These are phyloP conservation scores for Aplysina aerophoba DNA, from an alignment of 37 sponge, comb jelly and placozoan genomes.

Conservation along the genomic window DNA sequence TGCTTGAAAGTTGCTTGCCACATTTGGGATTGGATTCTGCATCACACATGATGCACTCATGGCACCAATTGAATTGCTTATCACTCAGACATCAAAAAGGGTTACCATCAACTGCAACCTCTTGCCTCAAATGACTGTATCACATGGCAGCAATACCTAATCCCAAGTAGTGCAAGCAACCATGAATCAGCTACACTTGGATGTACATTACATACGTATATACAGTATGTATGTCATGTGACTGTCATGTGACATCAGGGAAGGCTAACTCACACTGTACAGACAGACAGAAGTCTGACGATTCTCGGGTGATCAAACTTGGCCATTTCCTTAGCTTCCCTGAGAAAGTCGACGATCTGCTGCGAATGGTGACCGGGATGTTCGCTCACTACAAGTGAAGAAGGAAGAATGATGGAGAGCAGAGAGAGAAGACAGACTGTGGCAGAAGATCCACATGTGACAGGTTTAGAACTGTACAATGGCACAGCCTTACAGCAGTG, in stretches of 20 bases:
- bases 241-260: neutral
- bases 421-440: no score
- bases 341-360: conserved; percentile 84
- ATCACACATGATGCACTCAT: neutral
- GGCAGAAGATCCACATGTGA: no score
- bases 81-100: no score
- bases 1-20: neutral
- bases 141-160: no score
- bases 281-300: conserved; percentile 79
- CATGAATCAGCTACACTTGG: no score
- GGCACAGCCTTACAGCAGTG: no score
- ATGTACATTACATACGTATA: no score
- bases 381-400: conserved; percentile 38
- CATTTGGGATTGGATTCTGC: neutral
- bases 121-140: no score
- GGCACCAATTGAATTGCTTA: neutral
- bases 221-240: neutral
- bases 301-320: conserved; percentile 71
- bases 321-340: conserved; percentile 88
- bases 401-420: neutral
- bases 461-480: no score
- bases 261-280: conserved; percentile 58
- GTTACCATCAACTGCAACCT: no score
- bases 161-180: no score
- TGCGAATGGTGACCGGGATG: conserved; percentile 73